Conservation (phyloP, 2,888 invertebrate species). For the Aporophyla lueneburgensis region DNA sequence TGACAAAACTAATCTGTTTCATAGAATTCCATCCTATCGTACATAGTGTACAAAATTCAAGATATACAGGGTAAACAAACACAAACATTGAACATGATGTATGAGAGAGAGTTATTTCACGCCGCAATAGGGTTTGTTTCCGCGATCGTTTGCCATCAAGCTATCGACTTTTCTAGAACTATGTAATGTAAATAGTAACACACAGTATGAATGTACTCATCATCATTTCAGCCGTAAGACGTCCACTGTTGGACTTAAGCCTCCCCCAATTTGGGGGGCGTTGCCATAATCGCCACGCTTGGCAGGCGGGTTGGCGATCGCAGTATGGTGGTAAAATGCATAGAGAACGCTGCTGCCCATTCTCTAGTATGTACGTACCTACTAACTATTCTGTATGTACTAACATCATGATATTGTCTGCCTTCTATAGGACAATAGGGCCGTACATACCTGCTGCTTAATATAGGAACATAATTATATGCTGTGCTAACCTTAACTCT, state of each 20-base stretch:
- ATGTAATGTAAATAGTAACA: constrained; percentile 7
- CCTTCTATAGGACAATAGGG: constrained; percentile 60
- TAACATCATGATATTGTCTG: constrained; percentile 39
- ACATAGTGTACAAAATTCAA: too few species aligned
- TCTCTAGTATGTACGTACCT: too few species aligned
- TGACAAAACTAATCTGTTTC: constrained; percentile 12
- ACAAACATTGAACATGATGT: constrained; percentile 1
- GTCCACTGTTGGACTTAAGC: too few species aligned
- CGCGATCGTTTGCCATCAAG: constrained; percentile 13
- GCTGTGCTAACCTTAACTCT: constrained; percentile 54
- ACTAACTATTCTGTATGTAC: too few species aligned
- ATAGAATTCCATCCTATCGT: constrained; percentile 17
- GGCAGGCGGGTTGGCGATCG: too few species aligned
- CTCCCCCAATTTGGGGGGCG: too few species aligned
- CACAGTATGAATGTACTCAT: neutral
- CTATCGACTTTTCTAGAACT: constrained; percentile 9
- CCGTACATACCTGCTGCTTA: constrained; percentile 24
- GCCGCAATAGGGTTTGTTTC: neutral
- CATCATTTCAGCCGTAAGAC: too few species aligned
- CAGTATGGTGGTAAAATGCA: too few species aligned
- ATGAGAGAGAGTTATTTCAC: constrained; percentile 33
- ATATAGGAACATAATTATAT: constrained; percentile 35
- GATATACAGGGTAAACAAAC: too few species aligned
- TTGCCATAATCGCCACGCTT: too few species aligned
- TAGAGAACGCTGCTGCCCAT: too few species aligned